A percentile compares a stretch with the other conserved stretches of the same genome.
These are phyloP conservation scores for Himalopsyche kuldschensis DNA, from an alignment of 2,888 invertebrate genomes.

Conservation along the genomic window DNA sequence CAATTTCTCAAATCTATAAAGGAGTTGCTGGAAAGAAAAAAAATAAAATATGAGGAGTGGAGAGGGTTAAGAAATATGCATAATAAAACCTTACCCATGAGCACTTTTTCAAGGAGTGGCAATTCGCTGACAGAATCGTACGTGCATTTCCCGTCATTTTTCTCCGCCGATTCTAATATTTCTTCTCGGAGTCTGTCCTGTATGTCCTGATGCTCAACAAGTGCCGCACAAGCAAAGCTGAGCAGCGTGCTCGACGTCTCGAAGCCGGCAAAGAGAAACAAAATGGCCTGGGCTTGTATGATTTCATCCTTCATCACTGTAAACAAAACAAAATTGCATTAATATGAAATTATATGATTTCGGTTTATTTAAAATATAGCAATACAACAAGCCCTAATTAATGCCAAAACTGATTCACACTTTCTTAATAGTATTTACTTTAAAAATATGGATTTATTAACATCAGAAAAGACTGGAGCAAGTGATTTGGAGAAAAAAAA, in stretches of 20 bases:
- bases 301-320: conserved; percentile 58
- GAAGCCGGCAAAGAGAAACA: conserved; percentile 64
- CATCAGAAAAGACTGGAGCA: too few relatives aligned
- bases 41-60: too few relatives aligned
- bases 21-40: too few relatives aligned
- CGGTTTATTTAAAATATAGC: too few relatives aligned
- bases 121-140: conserved; percentile 43
- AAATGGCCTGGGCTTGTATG: conserved; percentile 60
- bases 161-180: conserved; percentile 48
- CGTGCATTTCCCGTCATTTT: conserved; percentile 44
- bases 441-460: too few relatives aligned
- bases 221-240: conserved; percentile 58
- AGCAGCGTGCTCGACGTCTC: conserved; percentile 64
- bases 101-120: conserved; percentile 44
- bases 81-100: conserved; percentile 39
- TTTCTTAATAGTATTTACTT: too few relatives aligned
- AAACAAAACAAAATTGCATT: conserved; percentile 36
- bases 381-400: too few relatives aligned
- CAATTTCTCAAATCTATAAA: too few relatives aligned
- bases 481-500: too few relatives aligned
- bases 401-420: too few relatives aligned
- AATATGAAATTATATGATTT: too few relatives aligned
- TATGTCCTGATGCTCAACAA: conserved; percentile 55
- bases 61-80: too few relatives aligned
- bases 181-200: conserved; percentile 55